Conservation (phyloP, 2,797 vertebrate species). For the Dallia pectoralis region DNA sequence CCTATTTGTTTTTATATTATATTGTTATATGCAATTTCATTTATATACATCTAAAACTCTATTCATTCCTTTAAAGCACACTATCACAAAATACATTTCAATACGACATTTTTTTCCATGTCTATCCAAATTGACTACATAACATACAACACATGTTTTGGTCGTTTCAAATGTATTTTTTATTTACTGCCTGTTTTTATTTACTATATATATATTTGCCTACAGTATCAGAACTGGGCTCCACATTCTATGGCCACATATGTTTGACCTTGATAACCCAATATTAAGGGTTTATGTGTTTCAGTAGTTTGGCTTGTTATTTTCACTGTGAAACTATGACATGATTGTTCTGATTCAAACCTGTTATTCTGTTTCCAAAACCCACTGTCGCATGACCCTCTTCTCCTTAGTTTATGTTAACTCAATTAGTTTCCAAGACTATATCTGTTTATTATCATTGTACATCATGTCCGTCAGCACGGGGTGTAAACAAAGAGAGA, state of each 20-base stretch:
- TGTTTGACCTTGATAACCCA: not conserved
- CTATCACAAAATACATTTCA: no score
- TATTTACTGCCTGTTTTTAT: not conserved
- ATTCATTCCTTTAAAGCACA: no score
- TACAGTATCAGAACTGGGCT: no score
- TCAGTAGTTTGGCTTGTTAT: not conserved
- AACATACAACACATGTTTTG: no score
- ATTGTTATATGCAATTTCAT: no score
- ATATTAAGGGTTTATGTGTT: not conserved
- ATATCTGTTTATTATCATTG: constrained; percentile 21
- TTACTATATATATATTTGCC: not conserved
- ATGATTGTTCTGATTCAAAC: not conserved
- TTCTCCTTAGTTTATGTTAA: constrained; percentile 26
- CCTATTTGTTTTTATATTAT: not conserved
- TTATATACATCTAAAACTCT: no score
- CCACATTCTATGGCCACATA: not conserved
- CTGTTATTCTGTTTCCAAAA: not conserved
- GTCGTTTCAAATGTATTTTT: no score
- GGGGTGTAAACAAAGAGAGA: constrained; percentile 45
- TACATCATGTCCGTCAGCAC: constrained; percentile 56
- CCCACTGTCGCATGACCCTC: constrained; percentile 39
- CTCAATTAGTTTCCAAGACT: constrained; percentile 51
- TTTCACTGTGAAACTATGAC: not conserved
- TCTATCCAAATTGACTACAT: no score
- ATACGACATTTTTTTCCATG: no score